Evolutionary conservation across 2,888 invertebrate genomes (phyloP).

Genomic region (Thera obeliscata): DNA sequence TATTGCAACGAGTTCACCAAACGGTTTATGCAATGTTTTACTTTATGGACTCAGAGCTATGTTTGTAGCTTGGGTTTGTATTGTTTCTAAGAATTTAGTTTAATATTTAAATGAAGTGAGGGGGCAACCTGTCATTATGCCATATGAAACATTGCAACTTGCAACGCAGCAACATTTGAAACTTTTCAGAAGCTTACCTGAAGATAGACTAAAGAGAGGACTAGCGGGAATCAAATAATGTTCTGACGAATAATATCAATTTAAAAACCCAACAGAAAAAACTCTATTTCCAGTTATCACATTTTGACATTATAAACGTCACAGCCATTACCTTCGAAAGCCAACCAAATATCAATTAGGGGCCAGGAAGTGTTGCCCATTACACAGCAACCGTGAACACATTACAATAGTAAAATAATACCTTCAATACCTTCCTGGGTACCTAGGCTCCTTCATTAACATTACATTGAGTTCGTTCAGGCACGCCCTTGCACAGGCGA

Average conservation of each 20-base stretch:
- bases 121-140: no score
- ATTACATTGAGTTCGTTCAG: background rate
- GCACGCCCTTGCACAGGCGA: conserved; percentile 7
- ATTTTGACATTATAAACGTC: conserved; percentile 9
- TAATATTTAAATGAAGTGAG: no score
- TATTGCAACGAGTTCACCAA: conserved; percentile 20
- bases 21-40: conserved; percentile 20
- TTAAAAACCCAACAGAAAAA: background rate
- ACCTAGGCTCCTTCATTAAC: background rate
- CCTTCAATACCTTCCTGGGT: background rate
- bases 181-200: no score
- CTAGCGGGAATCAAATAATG: no score
- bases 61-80: no score
- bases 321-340: conserved; percentile 20
- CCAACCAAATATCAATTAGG: conserved; percentile 38
- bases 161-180: no score
- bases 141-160: no score
- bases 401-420: conserved; percentile 30
- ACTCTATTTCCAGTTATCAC: conserved; percentile 4
- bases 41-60: background rate
- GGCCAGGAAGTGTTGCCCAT: conserved; percentile 36
- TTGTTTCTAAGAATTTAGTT: no score
- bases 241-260: background rate
- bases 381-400: conserved; percentile 16
- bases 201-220: no score